phyloP scores from a whole-genome alignment of 2,888 invertebrate species.

The Drosophila yooni region DNA sequence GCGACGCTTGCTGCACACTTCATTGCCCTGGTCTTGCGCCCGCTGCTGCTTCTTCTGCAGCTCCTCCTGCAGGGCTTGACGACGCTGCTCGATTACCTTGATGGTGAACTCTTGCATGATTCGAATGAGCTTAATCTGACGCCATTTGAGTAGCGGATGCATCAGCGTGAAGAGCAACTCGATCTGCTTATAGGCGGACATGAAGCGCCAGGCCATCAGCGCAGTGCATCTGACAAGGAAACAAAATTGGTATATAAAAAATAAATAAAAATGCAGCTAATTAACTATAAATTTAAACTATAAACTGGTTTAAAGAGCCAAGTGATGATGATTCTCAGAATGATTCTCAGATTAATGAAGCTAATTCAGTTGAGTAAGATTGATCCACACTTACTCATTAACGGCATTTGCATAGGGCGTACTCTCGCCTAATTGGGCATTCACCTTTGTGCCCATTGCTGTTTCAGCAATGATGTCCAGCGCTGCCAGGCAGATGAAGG shows the following conservation, averaged over 20 bases:
- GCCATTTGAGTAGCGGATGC: constrained; percentile 58
- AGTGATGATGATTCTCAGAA: no score
- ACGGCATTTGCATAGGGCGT: constrained; percentile 90
- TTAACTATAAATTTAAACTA: not conserved
- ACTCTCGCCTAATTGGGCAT: constrained; percentile 87
- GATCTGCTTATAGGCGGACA: constrained; percentile 62
- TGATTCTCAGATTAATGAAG: not conserved
- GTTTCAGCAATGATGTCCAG: constrained; percentile 87
- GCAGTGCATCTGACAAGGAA: constrained; percentile 61
- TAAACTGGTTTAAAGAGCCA: not conserved
- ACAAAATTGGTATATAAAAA: not conserved
- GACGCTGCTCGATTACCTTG: constrained; percentile 77
- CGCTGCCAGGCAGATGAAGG: constrained; percentile 87
- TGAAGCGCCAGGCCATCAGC: constrained; percentile 72
- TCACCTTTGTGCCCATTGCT: constrained; percentile 81
- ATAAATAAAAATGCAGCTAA: not conserved
- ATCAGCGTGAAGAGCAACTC: constrained; percentile 71
- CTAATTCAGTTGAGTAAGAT: not conserved
- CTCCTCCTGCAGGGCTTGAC: constrained; percentile 54
- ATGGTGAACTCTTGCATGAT: constrained; percentile 82
- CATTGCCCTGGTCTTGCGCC: constrained; percentile 20
- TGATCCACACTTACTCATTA: constrained; percentile 86
- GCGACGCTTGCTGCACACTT: constrained; percentile 86
- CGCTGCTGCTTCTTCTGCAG: constrained; percentile 44
- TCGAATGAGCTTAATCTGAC: constrained; percentile 63